These are phyloP conservation scores for Ricordea florida DNA, from an alignment of 92 coral and sea anemone species.

Conservation along the genomic window DNA sequence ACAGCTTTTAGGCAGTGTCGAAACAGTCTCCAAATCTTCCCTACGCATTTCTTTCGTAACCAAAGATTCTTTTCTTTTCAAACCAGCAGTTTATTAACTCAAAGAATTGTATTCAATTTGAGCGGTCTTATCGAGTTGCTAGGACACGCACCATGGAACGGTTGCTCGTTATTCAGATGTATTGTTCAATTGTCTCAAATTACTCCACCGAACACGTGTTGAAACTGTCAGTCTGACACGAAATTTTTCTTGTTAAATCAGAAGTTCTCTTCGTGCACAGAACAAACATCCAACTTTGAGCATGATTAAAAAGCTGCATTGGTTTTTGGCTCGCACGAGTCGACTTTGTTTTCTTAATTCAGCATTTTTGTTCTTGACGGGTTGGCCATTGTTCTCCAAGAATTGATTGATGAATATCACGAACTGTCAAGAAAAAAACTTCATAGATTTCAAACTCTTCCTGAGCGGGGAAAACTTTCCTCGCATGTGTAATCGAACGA, in stretches of 20 bases:
- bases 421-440: not conserved
- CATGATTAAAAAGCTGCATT: no score
- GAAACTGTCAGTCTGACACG: not conserved
- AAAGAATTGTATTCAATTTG: not conserved
- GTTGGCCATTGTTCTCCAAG: conserved; percentile 14
- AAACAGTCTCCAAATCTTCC: no score
- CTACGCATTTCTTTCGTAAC: no score
- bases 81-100: no score
- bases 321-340: no score
- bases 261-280: not conserved
- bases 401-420: no score
- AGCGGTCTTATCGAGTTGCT: conserved; percentile 11
- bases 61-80: no score
- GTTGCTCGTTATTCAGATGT: not conserved
- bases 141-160: conserved; percentile 8
- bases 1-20: no score
- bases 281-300: no score
- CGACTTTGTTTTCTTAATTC: not conserved
- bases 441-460: not conserved
- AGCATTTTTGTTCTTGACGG: not conserved
- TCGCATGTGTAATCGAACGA: no score
- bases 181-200: not conserved
- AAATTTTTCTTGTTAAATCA: not conserved
- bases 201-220: conserved; percentile 34
- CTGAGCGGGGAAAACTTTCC: not conserved